A percentile compares a stretch with the other conserved stretches of the same genome.
Evolutionary conservation across 2,888 invertebrate genomes (phyloP).

Genomic region (Drosophila demipolita): DNA sequence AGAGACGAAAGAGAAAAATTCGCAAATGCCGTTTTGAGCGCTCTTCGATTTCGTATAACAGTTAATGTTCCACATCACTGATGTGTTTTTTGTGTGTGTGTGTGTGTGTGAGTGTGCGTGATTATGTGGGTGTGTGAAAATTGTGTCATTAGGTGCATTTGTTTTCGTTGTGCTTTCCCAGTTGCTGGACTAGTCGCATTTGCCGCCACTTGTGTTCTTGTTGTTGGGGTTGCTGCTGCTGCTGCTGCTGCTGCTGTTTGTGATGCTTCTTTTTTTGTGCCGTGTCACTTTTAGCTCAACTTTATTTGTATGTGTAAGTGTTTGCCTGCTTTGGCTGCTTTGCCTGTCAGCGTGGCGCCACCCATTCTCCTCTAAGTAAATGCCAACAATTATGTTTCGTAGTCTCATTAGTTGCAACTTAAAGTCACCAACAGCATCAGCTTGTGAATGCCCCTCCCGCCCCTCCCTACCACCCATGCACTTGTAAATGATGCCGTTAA

Average conservation of each 20-base stretch:
- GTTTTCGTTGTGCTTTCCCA: constrained; percentile 71
- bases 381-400: constrained; percentile 78
- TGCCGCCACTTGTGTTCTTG: constrained; percentile 44
- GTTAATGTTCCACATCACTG: constrained; percentile 31
- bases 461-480: neutral
- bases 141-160: constrained; percentile 81
- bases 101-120: constrained; percentile 4
- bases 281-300: constrained; percentile 58
- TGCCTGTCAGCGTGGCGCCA: constrained; percentile 47
- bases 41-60: constrained; percentile 54
- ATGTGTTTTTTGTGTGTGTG: neutral
- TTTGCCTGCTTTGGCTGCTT: constrained; percentile 14
- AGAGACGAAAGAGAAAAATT: constrained; percentile 25
- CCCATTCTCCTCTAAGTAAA: constrained; percentile 61
- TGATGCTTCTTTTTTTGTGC: constrained; percentile 58
- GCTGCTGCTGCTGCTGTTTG: constrained; percentile 45
- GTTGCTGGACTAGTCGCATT: constrained; percentile 49
- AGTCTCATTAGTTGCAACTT: constrained; percentile 77
- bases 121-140: constrained; percentile 56
- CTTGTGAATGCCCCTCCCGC: constrained; percentile 1
- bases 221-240: constrained; percentile 30
- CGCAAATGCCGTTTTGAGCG: constrained; percentile 28
- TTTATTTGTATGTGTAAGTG: constrained; percentile 21
- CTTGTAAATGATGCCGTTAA: constrained; percentile 75
- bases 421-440: constrained; percentile 60